Evolutionary conservation across 2,797 vertebrate genomes (phyloP), one percentile per base, ranked within the genome.

Genomic region (Hemitrygon akajei): DNA sequence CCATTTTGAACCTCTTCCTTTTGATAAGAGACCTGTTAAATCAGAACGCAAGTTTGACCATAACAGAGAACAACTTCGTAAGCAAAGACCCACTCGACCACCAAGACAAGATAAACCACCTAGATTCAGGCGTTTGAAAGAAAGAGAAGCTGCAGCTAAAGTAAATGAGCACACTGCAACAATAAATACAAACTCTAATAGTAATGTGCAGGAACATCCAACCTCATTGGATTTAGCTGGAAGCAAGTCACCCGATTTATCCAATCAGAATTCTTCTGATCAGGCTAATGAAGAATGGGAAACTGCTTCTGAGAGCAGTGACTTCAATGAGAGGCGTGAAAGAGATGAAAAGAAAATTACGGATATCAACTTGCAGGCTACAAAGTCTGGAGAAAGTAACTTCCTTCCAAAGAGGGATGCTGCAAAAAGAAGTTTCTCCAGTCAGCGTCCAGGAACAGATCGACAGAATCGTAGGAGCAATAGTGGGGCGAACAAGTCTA

Each of bases 201-300:
- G 94, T 94, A 94, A 93, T 34, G 95, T 96, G 95, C 96, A 93
- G 94, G 96, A 96, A 93, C 94, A 95, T 92, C 95, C 96, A 27
- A 96, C 95, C 94, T 95, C 96, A 47, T 95, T 97, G 69, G 97
- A 98, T 89, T 96, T 98, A 94, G 97, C 97, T 0, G 98, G 98
- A 94, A 99, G 97, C 94, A 99, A 99, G 95, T 99, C 99, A 0
- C 99, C 99, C 0, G 99, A 99, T 94, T 95, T 99, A 94, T 99
- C 99, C 91, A 99, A 99, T 94, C 99, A 99, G 95, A 99, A 99
- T 95, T 99, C 99, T 3, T 99, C 99, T 40, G 99, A 99, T 95
- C 99, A 99, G 95, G 99, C 99, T 93, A 99, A 99, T 1, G 99
- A 99, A 95, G 99, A 99, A 94, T 99, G 99, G 99, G 99, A 99